Evolutionary conservation across 2,113 vertebrate genomes (phyloP).

Genomic region (Archocentrus centrarchus): DNA sequence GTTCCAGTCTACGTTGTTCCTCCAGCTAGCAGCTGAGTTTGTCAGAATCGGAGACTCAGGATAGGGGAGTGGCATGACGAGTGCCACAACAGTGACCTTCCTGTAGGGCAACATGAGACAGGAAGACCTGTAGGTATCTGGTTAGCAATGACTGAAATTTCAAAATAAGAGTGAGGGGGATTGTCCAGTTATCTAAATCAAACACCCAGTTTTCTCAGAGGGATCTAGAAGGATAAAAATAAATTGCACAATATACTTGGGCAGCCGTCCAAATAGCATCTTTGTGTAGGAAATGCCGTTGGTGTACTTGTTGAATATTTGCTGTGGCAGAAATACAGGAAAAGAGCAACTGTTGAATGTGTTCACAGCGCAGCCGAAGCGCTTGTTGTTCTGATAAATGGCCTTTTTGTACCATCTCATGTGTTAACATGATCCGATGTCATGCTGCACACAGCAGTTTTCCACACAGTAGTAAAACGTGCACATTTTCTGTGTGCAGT

Average conservation of each 20-base stretch:
- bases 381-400: not conserved
- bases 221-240: slow-evolving; percentile 1
- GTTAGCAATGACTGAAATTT: not conserved
- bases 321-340: not conserved
- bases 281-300: not conserved
- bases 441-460: not conserved
- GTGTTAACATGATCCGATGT: not conserved
- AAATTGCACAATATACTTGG: not conserved
- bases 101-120: not conserved
- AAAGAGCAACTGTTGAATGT: not conserved
- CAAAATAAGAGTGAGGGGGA: not conserved
- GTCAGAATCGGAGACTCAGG: not conserved
- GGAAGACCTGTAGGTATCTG: not conserved
- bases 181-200: not conserved
- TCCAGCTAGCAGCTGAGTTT: not conserved
- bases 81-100: not conserved
- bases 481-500: not conserved
- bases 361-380: not conserved
- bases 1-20: not conserved
- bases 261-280: not conserved
- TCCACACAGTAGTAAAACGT: not conserved
- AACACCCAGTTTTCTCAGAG: not conserved
- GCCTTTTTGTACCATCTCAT: not conserved
- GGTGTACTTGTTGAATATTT: not conserved
- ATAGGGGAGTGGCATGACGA: not conserved